phyloP scores from a whole-genome alignment of 2,888 invertebrate species.

The Balanococcus diminutus region DNA sequence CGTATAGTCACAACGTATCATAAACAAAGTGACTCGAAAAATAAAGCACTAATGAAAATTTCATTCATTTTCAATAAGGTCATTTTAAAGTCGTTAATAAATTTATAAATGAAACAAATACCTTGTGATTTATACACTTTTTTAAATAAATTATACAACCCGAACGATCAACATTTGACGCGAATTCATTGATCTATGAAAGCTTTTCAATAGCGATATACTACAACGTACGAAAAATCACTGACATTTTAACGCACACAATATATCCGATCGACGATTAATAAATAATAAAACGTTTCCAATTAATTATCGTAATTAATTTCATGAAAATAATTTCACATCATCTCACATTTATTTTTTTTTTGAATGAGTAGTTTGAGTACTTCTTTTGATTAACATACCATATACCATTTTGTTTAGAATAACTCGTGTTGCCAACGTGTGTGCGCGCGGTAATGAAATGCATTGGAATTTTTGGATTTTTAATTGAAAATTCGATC shows the following conservation, averaged over 20 bases:
- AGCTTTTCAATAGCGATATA: background rate
- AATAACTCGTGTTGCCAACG: background rate
- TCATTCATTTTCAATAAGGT: background rate
- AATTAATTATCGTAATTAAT: background rate
- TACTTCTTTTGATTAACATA: constrained; percentile 3
- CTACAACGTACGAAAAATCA: background rate
- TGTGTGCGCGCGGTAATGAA: background rate
- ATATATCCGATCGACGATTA: background rate
- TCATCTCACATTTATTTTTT: constrained; percentile 13
- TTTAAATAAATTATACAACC: constrained; percentile 13
- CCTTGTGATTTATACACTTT: constrained; percentile 20
- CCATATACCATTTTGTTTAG: constrained; percentile 34
- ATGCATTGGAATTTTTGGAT: background rate
- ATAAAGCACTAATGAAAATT: constrained; percentile 4
- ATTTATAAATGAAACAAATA: constrained; percentile 34
- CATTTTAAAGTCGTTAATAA: constrained; percentile 36
- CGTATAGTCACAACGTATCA: constrained; percentile 20
- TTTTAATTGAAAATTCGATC: background rate
- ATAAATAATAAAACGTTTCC: background rate
- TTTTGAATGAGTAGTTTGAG: constrained; percentile 7
- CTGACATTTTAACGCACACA: background rate
- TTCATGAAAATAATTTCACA: background rate
- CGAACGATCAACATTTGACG: constrained; percentile 20
- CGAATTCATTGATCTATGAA: constrained; percentile 2
- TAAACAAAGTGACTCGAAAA: constrained; percentile 37